Evolutionary conservation across 64 coral and sea anemone species (phyloP).

Genomic region (Dendronephthya gigantea): DNA sequence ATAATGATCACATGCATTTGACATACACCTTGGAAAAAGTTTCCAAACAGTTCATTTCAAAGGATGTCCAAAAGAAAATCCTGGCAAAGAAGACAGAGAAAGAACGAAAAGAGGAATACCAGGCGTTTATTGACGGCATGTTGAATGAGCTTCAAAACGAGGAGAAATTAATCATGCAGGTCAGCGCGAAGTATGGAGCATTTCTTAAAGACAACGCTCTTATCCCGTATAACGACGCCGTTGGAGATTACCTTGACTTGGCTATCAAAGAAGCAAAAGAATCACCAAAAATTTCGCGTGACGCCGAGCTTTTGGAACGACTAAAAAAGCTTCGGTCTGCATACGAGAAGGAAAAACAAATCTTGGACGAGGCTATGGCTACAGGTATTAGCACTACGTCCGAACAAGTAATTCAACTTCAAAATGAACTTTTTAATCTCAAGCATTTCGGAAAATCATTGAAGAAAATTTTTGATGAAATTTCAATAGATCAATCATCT

Average conservation of each 20-base stretch:
- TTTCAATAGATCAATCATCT: neutral
- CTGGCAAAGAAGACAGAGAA: neutral
- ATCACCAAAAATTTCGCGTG: neutral
- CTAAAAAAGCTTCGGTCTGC: neutral
- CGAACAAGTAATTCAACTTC: neutral
- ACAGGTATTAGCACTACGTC: neutral
- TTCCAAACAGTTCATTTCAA: neutral
- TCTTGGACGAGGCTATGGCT: neutral
- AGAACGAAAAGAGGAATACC: neutral
- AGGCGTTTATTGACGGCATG: neutral
- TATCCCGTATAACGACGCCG: conserved; percentile 11
- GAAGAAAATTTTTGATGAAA: neutral
- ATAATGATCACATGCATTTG: neutral
- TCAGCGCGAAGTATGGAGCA: neutral
- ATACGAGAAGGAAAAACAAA: neutral
- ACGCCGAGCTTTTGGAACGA: neutral
- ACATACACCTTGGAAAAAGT: neutral
- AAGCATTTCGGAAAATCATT: neutral
- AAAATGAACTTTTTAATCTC: neutral
- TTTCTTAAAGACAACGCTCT: conserved; percentile 30
- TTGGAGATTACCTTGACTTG: conserved; percentile 15
- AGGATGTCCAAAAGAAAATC: neutral
- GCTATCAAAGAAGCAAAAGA: neutral
- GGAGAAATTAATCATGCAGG: conserved; percentile 11
- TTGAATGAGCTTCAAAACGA: neutral